Base-by-base conservation (phyloP, 2,797 vertebrate species). In the Sandelia bainsii region DNA sequence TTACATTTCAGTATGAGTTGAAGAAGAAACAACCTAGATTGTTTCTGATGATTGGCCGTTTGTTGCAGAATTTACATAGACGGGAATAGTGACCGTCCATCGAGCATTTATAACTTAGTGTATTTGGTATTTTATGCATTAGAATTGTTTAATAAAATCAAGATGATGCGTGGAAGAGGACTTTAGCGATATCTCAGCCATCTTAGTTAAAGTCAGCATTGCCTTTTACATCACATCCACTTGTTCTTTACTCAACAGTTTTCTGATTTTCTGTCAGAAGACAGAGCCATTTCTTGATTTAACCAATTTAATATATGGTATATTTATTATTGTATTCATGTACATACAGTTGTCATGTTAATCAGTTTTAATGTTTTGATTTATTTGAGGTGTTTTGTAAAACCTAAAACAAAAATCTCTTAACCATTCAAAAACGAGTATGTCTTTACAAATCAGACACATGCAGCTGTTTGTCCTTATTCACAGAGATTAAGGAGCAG, bases 351-450 rank as follows among this genome's bases (percentile, higher is more conserved):
- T 79, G 69, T 88, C 58, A 63, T 77, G 67, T 80, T 57, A 5
- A 63, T 77, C 68, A 82, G 81, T 87, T 75, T 83, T 52, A 19
- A 79, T 48, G 6, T 66, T 83, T 88, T 78, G 77, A 77, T 60
- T 88, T 70, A 53, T 77, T 77, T 81, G 68, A 80, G 40, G 69
- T 81, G 72, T 90, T 87, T 85, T 88, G 45, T 90, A 83, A 89
- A 85, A 82, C 32, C 79, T 69, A 65, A 76, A 89, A 85, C 81
- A 80, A 85, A 85, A 88, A 80, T 86, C 81, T 93, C 89, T 92
- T 92, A 92, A 93, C 78, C 78, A 83, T 86, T 89, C 84, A 87
- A 74, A 89, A 89, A 84, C 87, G 84, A 88, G 78, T 76, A 92
- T 84, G 90, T 92, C 90, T 93, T 93, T 82, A 92, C 85, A 79